These are phyloP conservation scores for Rhodophaea formosa DNA, from an alignment of 2,888 invertebrate species.

Conservation along the genomic window DNA sequence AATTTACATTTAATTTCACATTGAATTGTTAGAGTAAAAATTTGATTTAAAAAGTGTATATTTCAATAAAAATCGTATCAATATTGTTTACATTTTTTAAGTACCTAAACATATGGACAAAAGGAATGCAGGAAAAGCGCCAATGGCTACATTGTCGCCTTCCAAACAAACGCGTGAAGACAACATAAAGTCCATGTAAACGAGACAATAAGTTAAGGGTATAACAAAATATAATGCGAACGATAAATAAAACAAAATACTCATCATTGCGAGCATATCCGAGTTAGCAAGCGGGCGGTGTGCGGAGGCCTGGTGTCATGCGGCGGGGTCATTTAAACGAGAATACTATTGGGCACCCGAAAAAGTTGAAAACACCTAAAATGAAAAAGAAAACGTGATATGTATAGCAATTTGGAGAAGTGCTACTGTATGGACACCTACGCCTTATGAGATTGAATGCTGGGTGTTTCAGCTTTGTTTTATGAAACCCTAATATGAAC, in stretches of 20 bases:
- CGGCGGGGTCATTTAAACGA: conserved; percentile 77
- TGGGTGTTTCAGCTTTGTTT: not conserved
- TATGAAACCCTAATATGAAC: too few relatives aligned
- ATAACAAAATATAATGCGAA: conserved; percentile 43
- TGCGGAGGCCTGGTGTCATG: conserved; percentile 64
- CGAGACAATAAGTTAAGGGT: conserved; percentile 32
- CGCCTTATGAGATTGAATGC: conserved; percentile 38
- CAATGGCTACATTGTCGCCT: too few relatives aligned
- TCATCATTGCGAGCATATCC: conserved; percentile 80
- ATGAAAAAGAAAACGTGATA: conserved; percentile 79
- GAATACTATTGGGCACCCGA: conserved; percentile 81
- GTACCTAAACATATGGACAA: too few relatives aligned
- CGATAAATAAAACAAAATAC: conserved; percentile 76
- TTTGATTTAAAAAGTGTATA: too few relatives aligned
- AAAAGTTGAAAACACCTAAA: conserved; percentile 82
- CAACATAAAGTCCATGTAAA: not conserved
- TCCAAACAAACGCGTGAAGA: not conserved
- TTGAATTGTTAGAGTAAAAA: too few relatives aligned
- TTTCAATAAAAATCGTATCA: too few relatives aligned
- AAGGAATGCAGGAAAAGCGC: too few relatives aligned
- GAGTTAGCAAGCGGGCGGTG: conserved; percentile 68
- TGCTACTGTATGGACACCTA: conserved; percentile 39
- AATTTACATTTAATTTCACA: too few relatives aligned
- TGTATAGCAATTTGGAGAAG: conserved; percentile 49
- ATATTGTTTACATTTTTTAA: too few relatives aligned